Evolutionary conservation across 1,140 invertebrate species (phyloP), one percentile per base, ranked within the genome.

Genomic region (Aplysia californica): DNA sequence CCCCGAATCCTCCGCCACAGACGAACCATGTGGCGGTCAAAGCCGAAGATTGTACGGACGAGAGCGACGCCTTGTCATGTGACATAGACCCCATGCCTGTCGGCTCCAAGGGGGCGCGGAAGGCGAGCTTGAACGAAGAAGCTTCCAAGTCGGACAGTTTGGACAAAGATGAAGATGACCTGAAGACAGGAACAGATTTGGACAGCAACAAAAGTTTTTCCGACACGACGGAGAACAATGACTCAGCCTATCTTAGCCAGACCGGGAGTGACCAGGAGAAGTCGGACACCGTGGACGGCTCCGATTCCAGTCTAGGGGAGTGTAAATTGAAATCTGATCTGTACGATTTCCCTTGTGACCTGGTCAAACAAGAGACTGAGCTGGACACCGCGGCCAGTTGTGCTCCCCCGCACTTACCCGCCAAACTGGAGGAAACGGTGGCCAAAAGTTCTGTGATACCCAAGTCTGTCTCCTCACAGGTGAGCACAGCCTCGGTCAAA

Each of bases 151-250:
- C n/a, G n/a, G n/a, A n/a, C n/a, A n/a, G n/a, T n/a, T n/a, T n/a
- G n/a, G n/a, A n/a, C 26, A 66, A 29, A 15, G 70, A 73, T 21
- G 58, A 61, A 0, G 70, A 73, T 2, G 70, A 73, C 20, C 56
- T 6, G 18, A 73, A 73, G 55, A 73, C 31, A 61, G 70, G 33
- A 31, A 61, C 55, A 6, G 72, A 75, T 21, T 29, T 50, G 41
- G 72, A 75, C 23, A 75, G 61, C n/a, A 66, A 66, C 29, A 75
- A 66, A 41, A 75, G 72, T 55, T 75, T 75, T 61, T 65, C 72
- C 33, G 72, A 75, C 26, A 33, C 61, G 31, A 44, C 58, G 10
- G 72, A 75, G 33, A 75, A 73, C 35, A 73, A 75, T 75, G 72
- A 75, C 26, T 75, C 72, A 21, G 72, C 72, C 26, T 75, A 75